Evolutionary conservation across 2,888 invertebrate species (phyloP), one percentile per base, ranked within the genome.

Genomic region (Drosophila stalkeri): DNA sequence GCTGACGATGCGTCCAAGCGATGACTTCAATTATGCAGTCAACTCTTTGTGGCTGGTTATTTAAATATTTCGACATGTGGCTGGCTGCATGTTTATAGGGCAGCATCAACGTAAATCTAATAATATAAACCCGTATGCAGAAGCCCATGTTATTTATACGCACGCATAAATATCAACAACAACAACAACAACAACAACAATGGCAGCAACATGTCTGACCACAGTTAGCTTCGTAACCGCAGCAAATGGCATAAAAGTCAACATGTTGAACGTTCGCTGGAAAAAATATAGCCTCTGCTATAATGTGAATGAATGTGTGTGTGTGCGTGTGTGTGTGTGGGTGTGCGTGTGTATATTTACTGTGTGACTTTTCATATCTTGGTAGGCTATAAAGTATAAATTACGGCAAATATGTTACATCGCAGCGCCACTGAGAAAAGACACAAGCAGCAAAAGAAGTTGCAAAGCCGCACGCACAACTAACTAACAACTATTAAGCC

Each of bases 401-500:
- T 89, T 87, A 87, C 87, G 70, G 83, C 86, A 82, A 85, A 89
- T 86, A 82, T 81, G 85, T 75, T 84, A 72, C 73, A 75, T 59
- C 69, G 63, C 73, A 61, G 59, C 37, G 52, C 52, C 49, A 37
- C 52, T 11, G 52, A 54, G 39, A 41, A 66, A 63, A 66, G 66
- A 47, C 47, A 33, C 49, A 61, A 47, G 49, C 44, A 44, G 43
- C 39, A 52, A 39, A 23, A 23, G 55, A 46, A 54, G 49, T 60
- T 49, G 60, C 41, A 44, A 64, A 62, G 69, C 47, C 64, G 51
- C 89, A 86, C 89, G 89, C 89, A 86, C 89, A 87, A 89, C 86
- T 81, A 87, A 87, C 86, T 87, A 89, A 89, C 88, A 87, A 89
- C 89, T 87, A 87, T 89, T 87, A 89, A 89, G 89, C 82, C 75